Percentiles rank a stretch among this genome's conserved stretches.
These are phyloP conservation scores for Trissoscelio sp. DNA, from an alignment of 2,888 invertebrate genomes.

Conservation along the genomic window DNA sequence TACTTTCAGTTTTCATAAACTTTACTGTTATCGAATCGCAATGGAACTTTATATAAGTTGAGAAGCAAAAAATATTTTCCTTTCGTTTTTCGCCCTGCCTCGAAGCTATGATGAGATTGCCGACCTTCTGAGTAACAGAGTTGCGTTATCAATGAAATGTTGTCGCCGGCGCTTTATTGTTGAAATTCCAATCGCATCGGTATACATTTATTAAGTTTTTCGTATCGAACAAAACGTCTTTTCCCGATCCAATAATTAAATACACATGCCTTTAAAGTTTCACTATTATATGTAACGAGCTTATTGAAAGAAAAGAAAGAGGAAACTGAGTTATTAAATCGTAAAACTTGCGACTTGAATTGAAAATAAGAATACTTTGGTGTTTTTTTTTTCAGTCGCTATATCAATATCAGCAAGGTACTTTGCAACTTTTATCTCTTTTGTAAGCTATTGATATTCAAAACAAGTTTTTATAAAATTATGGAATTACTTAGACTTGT, in stretches of 20 bases:
- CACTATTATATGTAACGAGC: conserved; percentile 1
- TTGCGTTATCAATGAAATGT: conserved; percentile 56
- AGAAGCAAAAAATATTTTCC: conserved; percentile 49
- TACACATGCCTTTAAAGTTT: conserved; percentile 8
- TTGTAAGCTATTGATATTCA: no score
- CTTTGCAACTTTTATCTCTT: not conserved
- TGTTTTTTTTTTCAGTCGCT: not conserved
- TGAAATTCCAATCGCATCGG: conserved; percentile 54
- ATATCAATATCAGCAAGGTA: not conserved
- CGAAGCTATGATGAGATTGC: conserved; percentile 58
- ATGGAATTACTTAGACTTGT: no score
- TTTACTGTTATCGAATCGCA: conserved; percentile 57
- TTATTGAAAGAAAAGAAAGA: not conserved
- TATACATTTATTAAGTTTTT: conserved; percentile 46
- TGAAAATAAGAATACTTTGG: not conserved
- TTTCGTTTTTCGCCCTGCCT: conserved; percentile 44
- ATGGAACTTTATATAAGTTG: conserved; percentile 62
- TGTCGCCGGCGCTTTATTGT: conserved; percentile 47
- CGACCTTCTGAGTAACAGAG: conserved; percentile 34
- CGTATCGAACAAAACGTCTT: conserved; percentile 18
- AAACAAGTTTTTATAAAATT: no score
- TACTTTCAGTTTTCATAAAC: conserved; percentile 65
- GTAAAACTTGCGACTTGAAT: not conserved
- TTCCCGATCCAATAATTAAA: conserved; percentile 36
- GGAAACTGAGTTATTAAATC: not conserved